Evolutionary conservation across 2,797 vertebrate species (phyloP).

Genomic region (Aulostomus chinensis): DNA sequence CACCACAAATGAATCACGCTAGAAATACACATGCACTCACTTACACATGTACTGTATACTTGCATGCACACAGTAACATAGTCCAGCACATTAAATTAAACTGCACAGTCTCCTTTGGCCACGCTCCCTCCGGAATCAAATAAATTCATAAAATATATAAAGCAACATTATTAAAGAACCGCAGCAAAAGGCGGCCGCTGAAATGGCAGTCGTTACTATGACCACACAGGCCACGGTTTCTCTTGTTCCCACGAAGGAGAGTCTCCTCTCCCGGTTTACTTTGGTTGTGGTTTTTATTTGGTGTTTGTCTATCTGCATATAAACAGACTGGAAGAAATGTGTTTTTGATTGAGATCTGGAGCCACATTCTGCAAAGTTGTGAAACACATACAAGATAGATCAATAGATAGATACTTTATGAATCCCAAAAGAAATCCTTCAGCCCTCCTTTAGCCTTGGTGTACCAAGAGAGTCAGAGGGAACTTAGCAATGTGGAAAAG

Average conservation of each 20-base stretch:
- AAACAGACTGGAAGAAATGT: constrained; percentile 55
- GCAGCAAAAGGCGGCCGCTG: constrained; percentile 55
- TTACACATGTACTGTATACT: too few species aligned
- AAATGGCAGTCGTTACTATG: constrained; percentile 54
- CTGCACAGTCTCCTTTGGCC: constrained; percentile 53
- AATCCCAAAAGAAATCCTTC: too few species aligned
- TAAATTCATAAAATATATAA: constrained; percentile 65
- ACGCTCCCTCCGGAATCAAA: constrained; percentile 57
- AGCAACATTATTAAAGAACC: constrained; percentile 69
- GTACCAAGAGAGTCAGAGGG: too few species aligned
- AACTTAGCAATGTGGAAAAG: too few species aligned
- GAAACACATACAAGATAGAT: constrained; percentile 41
- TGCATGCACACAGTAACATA: constrained; percentile 34
- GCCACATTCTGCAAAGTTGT: constrained; percentile 39
- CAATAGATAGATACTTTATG: too few species aligned
- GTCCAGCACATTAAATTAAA: constrained; percentile 53
- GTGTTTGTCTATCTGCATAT: constrained; percentile 61
- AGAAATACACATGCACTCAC: constrained; percentile 49
- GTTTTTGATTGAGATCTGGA: constrained; percentile 57
- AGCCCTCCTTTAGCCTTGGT: too few species aligned
- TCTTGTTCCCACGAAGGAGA: constrained; percentile 63
- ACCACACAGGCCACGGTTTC: constrained; percentile 60
- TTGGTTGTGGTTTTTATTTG: constrained; percentile 60
- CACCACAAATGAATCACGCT: constrained; percentile 65
- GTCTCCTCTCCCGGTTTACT: constrained; percentile 48